Evolutionary conservation across 1,140 invertebrate species (phyloP).

Genomic region (Anastrepha ludens): DNA sequence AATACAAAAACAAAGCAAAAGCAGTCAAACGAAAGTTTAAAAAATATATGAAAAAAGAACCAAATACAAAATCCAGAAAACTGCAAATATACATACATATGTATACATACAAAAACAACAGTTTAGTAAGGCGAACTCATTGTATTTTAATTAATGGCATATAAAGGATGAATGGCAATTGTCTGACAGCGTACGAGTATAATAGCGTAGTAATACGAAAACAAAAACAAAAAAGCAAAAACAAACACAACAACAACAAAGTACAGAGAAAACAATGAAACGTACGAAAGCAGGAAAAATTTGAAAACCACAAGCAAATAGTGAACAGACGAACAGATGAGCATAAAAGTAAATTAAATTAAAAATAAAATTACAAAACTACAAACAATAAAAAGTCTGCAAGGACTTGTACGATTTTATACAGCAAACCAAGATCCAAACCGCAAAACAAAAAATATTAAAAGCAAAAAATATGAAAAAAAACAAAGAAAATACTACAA

Average conservation of each 20-base stretch:
- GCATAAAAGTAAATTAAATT: constrained; percentile 45
- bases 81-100: constrained; percentile 1
- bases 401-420: constrained; percentile 50
- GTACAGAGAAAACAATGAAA: constrained; percentile 60
- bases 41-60: neutral
- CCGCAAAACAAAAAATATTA: neutral
- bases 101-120: neutral
- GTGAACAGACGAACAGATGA: constrained; percentile 17
- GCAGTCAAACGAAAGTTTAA: neutral
- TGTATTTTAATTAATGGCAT: constrained; percentile 55
- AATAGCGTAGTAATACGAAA: constrained; percentile 36
- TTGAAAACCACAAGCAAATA: constrained; percentile 53
- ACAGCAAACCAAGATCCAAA: constrained; percentile 54
- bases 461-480: constrained; percentile 7
- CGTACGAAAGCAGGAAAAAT: constrained; percentile 63
- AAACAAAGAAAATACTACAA: constrained; percentile 28
- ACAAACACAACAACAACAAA: constrained; percentile 45
- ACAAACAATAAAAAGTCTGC: constrained; percentile 31
- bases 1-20: neutral
- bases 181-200: constrained; percentile 22
- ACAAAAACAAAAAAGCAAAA: constrained; percentile 12
- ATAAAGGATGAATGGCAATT: constrained; percentile 65
- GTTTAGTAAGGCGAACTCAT: neutral
- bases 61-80: neutral
- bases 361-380: constrained; percentile 53